These are phyloP conservation scores for Geococcyx californianus DNA, from an alignment of 2,113 vertebrate species.

Conservation along the genomic window DNA sequence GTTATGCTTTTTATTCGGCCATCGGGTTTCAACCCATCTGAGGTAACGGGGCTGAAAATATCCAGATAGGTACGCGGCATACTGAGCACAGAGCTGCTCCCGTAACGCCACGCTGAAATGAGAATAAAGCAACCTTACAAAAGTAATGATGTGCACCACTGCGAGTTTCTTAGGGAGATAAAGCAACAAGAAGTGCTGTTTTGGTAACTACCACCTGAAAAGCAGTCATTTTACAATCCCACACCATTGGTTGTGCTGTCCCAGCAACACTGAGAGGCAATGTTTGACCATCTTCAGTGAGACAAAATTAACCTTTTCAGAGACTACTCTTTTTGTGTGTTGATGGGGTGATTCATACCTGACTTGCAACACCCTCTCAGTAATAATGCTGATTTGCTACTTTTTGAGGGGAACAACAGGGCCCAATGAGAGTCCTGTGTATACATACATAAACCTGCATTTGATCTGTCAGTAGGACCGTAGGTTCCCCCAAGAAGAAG, in stretches of 20 bases:
- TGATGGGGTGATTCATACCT: not conserved
- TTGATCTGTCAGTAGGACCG: not conserved
- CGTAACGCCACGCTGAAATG: not conserved
- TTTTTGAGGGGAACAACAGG: not conserved
- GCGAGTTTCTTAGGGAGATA: not conserved
- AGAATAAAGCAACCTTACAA: not conserved
- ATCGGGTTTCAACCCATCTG: not conserved
- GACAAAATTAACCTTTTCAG: not conserved
- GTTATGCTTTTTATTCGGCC: fast-evolving
- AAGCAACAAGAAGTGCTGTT: not conserved
- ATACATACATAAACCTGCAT: not conserved
- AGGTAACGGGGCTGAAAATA: not conserved
- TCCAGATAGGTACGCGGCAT: not conserved
- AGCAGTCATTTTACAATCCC: not conserved
- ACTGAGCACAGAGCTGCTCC: not conserved
- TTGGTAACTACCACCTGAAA: not conserved
- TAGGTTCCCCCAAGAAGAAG: conserved; percentile 2
- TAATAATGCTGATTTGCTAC: not conserved
- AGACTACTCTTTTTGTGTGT: not conserved
- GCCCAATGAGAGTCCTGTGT: not conserved
- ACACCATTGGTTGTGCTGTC: not conserved
- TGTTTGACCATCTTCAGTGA: fast-evolving
- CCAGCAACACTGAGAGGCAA: not conserved
- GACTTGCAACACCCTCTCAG: not conserved
- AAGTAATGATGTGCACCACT: fast-evolving